Evolutionary conservation across 2,888 invertebrate species (phyloP).

Genomic region (Hypsopygia costalis): DNA sequence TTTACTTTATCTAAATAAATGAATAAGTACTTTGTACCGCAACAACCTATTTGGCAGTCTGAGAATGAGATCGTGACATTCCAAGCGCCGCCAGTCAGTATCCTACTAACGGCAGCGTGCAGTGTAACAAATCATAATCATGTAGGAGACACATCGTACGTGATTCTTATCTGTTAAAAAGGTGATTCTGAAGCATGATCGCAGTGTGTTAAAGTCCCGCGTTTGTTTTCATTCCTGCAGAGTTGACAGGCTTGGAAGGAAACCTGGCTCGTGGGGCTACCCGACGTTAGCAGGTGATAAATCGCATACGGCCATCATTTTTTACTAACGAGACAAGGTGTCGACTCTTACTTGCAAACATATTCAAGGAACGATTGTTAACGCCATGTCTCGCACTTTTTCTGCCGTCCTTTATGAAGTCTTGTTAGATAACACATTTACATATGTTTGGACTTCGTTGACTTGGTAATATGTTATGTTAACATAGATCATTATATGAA

Average conservation of each 20-base stretch:
- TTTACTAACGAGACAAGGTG: slow-evolving; percentile 78
- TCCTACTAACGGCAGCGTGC: neutral
- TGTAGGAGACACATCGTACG: slow-evolving; percentile 6
- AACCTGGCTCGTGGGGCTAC: slow-evolving; percentile 44
- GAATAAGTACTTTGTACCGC: too few relatives aligned
- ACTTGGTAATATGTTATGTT: too few relatives aligned
- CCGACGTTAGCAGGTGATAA: slow-evolving; percentile 72
- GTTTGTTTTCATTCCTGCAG: slow-evolving; percentile 51
- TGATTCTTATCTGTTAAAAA: slow-evolving; percentile 15
- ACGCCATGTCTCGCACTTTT: slow-evolving; percentile 32
- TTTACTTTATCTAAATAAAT: too few relatives aligned
- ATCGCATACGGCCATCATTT: slow-evolving; percentile 67
- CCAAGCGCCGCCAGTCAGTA: too few relatives aligned
- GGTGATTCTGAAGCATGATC: slow-evolving; percentile 21
- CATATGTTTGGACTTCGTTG: neutral
- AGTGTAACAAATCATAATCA: slow-evolving; percentile 10
- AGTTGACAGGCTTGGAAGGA: slow-evolving; percentile 49
- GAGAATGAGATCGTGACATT: neutral
- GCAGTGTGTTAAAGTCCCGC: slow-evolving; percentile 27
- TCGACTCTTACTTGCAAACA: slow-evolving; percentile 55
- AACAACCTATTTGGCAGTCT: too few relatives aligned
- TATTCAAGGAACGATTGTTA: slow-evolving; percentile 64
- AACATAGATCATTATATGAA: too few relatives aligned
- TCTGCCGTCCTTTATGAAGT: slow-evolving; percentile 22
- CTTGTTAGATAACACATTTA: slow-evolving; percentile 1